These are phyloP conservation scores for Trimorus sp. DNA, from an alignment of 2,888 invertebrate genomes.

Conservation along the genomic window DNA sequence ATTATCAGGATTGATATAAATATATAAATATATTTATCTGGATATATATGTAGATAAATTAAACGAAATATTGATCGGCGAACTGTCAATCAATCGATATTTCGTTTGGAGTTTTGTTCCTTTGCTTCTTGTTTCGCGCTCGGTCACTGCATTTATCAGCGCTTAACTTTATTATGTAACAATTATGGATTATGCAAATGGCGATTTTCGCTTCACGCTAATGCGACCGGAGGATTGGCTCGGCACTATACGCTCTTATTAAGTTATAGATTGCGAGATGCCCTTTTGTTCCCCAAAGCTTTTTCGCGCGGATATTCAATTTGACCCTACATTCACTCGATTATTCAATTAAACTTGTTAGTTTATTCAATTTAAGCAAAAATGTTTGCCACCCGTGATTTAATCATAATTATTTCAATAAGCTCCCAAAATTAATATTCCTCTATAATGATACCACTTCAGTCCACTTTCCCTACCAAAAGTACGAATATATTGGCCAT, in stretches of 20 bases:
- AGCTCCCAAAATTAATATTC: no score
- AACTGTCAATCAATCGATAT: conserved; percentile 39
- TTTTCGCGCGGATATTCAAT: conserved; percentile 24
- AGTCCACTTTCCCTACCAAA: no score
- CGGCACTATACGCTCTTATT: conserved; percentile 14
- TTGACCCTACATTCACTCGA: neutral
- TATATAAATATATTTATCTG: no score
- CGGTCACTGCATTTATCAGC: conserved; percentile 27
- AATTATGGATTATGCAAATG: conserved; percentile 57
- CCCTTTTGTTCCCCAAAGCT: conserved; percentile 33
- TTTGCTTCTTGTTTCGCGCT: no score
- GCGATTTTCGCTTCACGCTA: conserved; percentile 39
- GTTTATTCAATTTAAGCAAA: conserved; percentile 8
- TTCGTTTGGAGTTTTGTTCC: conserved; percentile 1
- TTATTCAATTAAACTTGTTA: neutral
- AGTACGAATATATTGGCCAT: no score
- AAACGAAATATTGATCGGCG: conserved; percentile 20
- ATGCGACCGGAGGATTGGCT: conserved; percentile 12
- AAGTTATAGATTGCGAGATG: conserved; percentile 27
- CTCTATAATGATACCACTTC: no score
- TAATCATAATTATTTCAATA: neutral
- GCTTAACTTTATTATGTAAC: conserved; percentile 52
- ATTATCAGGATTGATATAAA: no score
- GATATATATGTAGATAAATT: no score
- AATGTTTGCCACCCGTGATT: neutral